phyloP scores from a whole-genome alignment of 2,797 vertebrate species.

The Cyclura pinguis region DNA sequence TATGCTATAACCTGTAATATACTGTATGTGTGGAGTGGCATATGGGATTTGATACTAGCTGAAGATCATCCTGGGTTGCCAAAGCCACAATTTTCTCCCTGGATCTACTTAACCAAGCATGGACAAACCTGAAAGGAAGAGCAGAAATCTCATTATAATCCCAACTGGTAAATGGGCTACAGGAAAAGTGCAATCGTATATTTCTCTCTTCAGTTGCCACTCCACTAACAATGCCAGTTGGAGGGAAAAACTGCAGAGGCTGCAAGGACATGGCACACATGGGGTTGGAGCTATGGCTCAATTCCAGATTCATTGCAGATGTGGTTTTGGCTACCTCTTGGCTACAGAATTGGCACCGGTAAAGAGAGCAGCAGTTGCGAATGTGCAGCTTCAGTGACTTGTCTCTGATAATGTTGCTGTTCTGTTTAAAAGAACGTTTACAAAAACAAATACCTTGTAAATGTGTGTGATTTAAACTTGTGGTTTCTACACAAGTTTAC shows the following conservation, averaged over 20 bases:
- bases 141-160: background rate
- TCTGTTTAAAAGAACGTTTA: slow-evolving; percentile 27
- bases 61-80: background rate
- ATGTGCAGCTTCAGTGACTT: background rate
- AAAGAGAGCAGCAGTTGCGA: slow-evolving; percentile 11
- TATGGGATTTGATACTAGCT: background rate
- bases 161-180: background rate
- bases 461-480: background rate
- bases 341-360: background rate
- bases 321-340: slow-evolving; percentile 19
- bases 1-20: background rate
- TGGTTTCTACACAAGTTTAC: background rate
- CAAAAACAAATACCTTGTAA: slow-evolving; percentile 23
- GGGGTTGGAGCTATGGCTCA: background rate
- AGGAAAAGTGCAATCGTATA: background rate
- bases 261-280: slow-evolving; percentile 3
- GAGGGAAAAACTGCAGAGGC: slow-evolving; percentile 18
- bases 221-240: slow-evolving; percentile 13
- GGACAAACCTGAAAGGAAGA: background rate
- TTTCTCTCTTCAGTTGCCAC: slow-evolving; percentile 5
- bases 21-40: background rate
- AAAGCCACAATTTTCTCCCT: background rate
- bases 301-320: slow-evolving; percentile 13
- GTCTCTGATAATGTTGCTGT: slow-evolving; percentile 13
- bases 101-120: background rate